Conservation (phyloP, 2,113 vertebrate species). For the Pygoscelis adeliae region DNA sequence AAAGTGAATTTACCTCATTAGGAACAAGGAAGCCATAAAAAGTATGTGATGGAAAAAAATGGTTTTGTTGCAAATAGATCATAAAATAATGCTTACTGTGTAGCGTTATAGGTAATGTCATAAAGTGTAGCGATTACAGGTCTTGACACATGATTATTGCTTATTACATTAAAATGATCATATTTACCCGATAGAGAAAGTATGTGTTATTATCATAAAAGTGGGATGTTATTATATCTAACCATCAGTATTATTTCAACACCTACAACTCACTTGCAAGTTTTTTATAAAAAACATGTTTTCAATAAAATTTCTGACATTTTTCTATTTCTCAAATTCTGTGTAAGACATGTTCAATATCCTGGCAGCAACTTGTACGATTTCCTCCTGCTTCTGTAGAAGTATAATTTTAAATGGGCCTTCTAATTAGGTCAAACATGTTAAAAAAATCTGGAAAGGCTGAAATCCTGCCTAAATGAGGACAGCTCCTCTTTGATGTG, state of each 20-base stretch:
- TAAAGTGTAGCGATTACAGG: not conserved
- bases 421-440: slow-evolving; percentile 44
- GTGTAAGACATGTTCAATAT: not conserved
- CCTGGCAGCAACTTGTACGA: not conserved
- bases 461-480: slow-evolving; percentile 37
- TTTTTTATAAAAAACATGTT: not conserved
- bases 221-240: not conserved
- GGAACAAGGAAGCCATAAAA: not conserved
- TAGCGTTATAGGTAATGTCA: not conserved
- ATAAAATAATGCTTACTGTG: not conserved
- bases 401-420: not conserved
- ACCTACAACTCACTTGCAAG: not conserved
- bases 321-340: not conserved
- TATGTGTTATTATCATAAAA: not conserved
- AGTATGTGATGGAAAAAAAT: not conserved
- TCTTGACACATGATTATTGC: not conserved
- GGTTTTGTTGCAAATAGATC: not conserved
- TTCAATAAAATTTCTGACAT: not conserved
- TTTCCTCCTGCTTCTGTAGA: not conserved
- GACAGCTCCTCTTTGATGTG: slow-evolving; percentile 55
- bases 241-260: not conserved
- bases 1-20: not conserved
- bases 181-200: not conserved
- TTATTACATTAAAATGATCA: not conserved
- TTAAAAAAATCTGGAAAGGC: not conserved